phyloP scores from a whole-genome alignment of 2,113 vertebrate genomes.

The Takifugu flavidus region DNA sequence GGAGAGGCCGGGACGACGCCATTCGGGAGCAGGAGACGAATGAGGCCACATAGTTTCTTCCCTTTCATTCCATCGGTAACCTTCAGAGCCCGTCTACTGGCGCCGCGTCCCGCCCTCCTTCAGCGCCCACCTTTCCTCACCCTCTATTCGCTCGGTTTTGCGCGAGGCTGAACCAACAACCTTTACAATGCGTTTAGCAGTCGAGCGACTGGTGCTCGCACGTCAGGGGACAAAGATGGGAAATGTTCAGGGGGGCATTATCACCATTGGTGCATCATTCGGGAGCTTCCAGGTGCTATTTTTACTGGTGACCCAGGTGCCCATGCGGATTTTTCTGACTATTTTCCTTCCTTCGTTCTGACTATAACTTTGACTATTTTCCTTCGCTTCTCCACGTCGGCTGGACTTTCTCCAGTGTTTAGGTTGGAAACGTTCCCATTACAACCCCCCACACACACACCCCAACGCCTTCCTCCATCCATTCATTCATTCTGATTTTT shows the following conservation, averaged over 20 bases:
- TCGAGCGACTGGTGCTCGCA: no score
- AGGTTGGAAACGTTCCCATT: not conserved
- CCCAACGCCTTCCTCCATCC: not conserved
- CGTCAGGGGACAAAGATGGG: no score
- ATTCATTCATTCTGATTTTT: no score
- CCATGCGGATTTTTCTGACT: no score
- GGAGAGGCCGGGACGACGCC: constrained; percentile 4
- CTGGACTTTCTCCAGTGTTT: not conserved
- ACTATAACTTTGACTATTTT: not conserved
- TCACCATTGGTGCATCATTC: no score
- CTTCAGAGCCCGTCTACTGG: constrained; percentile 5
- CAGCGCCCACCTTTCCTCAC: not conserved
- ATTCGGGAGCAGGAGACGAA: constrained; percentile 7
- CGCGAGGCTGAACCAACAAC: not conserved
- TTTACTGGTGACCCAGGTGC: not conserved
- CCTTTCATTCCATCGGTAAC: constrained; percentile 36
- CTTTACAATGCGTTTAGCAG: not conserved
- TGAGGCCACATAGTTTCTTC: constrained; percentile 28
- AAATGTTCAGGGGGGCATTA: no score
- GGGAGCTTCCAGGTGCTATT: no score
- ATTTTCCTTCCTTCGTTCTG: not conserved
- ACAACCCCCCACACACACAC: no score
- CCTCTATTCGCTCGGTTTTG: not conserved
- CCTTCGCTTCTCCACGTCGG: not conserved
- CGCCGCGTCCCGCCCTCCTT: not conserved